Evolutionary conservation across 2,888 invertebrate genomes (phyloP).

Genomic region (Napeogenes sylphis): DNA sequence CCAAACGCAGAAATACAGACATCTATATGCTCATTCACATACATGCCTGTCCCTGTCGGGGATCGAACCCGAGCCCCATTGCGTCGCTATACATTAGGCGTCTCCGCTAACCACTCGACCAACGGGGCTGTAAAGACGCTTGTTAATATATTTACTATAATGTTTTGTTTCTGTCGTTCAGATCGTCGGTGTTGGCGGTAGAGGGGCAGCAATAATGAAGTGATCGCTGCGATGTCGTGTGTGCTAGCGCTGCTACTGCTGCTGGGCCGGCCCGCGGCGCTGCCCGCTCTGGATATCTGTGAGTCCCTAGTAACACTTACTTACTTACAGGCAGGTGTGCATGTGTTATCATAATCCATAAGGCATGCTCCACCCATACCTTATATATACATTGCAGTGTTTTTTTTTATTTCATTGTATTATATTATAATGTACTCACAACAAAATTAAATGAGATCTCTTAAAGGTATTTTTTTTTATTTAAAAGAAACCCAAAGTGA

Average conservation of each 20-base stretch:
- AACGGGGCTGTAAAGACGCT: not conserved
- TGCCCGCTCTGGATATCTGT: conserved; percentile 65
- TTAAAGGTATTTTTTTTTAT: not conserved
- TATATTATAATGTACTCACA: not conserved
- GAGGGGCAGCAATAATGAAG: conserved; percentile 56
- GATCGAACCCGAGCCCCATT: too few species aligned
- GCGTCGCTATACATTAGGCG: too few species aligned
- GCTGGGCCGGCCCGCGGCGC: conserved; percentile 46
- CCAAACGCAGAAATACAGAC: too few species aligned
- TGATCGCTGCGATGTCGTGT: conserved; percentile 61
- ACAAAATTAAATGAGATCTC: not conserved
- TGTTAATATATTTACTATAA: not conserved
- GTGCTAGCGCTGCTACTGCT: conserved; percentile 50
- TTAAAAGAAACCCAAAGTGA: not conserved
- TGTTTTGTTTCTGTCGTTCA: not conserved
- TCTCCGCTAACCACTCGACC: too few species aligned
- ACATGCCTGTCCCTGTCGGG: too few species aligned
- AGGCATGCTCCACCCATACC: too few species aligned
- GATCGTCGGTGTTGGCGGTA: conserved; percentile 35
- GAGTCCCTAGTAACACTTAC: conserved; percentile 38
- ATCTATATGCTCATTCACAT: too few species aligned
- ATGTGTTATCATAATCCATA: too few species aligned
- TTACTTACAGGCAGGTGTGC: too few species aligned
- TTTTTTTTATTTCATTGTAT: too few species aligned
- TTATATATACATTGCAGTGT: too few species aligned